Conservation (phyloP, 2,888 invertebrate species). For the Drosophila phalerata region DNA sequence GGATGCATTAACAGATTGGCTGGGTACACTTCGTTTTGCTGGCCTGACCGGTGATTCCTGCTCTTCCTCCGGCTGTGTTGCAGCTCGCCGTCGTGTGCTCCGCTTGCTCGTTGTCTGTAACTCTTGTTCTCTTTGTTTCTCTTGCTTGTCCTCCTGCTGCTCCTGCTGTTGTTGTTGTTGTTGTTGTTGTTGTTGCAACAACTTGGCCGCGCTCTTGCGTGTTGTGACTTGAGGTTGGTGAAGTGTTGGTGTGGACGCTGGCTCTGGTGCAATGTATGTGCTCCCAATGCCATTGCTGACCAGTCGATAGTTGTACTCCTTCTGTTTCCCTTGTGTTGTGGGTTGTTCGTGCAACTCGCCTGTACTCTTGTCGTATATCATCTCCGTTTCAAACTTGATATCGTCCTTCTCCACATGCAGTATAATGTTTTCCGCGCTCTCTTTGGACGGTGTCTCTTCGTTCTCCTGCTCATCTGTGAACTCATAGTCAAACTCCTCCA, state of each 20-base stretch:
- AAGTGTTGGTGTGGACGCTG: background rate
- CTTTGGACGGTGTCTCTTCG: constrained; percentile 36
- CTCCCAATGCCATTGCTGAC: constrained; percentile 58
- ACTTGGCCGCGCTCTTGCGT: constrained; percentile 52
- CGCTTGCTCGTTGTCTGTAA: constrained; percentile 32
- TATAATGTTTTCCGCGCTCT: constrained; percentile 44
- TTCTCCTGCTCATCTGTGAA: constrained; percentile 52
- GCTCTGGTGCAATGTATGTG: constrained; percentile 54
- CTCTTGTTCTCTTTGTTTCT: constrained; percentile 5
- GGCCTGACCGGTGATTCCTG: constrained; percentile 21
- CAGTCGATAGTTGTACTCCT: constrained; percentile 72
- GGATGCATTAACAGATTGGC: background rate
- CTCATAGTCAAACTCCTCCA: constrained; percentile 61
- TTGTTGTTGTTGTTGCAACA: constrained; percentile 19
- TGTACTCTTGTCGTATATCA: constrained; percentile 40
- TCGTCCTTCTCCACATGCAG: constrained; percentile 51
- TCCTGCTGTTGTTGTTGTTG: constrained; percentile 5
- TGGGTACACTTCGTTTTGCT: constrained; percentile 19
- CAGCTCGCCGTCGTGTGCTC: constrained; percentile 42
- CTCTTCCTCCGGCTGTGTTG: constrained; percentile 19
- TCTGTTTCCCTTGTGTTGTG: constrained; percentile 23
- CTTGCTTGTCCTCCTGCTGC: constrained; percentile 7
- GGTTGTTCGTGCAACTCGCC: constrained; percentile 40
- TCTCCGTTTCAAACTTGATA: constrained; percentile 56
- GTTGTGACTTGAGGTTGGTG: constrained; percentile 44